Conservation (phyloP, 1,140 invertebrate genomes). For the Lasioglossum albipes region DNA sequence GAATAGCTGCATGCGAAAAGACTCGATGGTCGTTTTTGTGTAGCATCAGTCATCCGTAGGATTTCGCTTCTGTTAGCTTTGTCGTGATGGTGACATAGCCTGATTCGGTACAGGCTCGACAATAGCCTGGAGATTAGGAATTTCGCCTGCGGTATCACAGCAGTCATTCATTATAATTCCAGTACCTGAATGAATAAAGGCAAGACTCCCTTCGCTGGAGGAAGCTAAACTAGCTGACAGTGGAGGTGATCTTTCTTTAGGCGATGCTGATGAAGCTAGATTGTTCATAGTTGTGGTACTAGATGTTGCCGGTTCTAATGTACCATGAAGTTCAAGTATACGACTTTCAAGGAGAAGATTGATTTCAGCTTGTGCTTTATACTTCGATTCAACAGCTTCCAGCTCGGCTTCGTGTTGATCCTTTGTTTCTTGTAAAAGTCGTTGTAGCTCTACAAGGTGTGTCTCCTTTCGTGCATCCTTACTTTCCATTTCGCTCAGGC, state of each 20-base stretch:
- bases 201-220: conserved; percentile 77
- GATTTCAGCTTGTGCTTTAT: conserved; percentile 84
- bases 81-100: conserved; percentile 64
- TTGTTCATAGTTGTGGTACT: conserved; percentile 62
- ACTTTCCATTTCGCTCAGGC: conserved; percentile 78
- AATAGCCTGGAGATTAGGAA: conserved; percentile 77
- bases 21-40: conserved; percentile 31
- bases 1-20: conserved; percentile 33
- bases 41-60: conserved; percentile 57
- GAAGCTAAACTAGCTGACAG: conserved; percentile 77
- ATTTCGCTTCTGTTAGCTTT: conserved; percentile 50
- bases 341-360: conserved; percentile 85
- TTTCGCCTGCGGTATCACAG: conserved; percentile 76
- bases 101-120: conserved; percentile 73
- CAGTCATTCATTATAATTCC: conserved; percentile 76
- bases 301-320: conserved; percentile 75
- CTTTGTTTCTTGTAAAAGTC: conserved; percentile 78
- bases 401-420: conserved; percentile 80
- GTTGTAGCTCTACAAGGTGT: conserved; percentile 78
- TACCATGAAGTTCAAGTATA: conserved; percentile 83
- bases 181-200: conserved; percentile 73
- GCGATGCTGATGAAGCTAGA: conserved; percentile 74
- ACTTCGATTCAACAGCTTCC: conserved; percentile 86
- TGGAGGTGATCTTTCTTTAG: conserved; percentile 77
- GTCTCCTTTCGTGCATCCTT: conserved; percentile 78